A percentile compares a stretch with the other conserved stretches of the same genome.
Evolutionary conservation across 2,797 vertebrate genomes (phyloP).

Genomic region (Novumbra hubbsi): DNA sequence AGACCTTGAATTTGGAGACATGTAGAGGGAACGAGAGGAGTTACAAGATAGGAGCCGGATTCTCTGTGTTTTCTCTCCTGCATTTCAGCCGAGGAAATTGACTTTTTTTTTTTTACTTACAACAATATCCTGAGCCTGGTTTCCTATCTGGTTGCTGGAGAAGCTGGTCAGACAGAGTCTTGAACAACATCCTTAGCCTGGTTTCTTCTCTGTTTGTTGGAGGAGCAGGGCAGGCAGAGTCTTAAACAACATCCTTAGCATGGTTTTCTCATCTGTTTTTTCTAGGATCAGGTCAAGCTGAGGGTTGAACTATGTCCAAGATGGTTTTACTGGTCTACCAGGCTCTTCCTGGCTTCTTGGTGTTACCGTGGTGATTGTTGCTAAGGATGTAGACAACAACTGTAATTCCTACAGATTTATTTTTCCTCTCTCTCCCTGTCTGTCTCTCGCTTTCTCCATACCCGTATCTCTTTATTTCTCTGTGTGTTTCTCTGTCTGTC

Average conservation of each 20-base stretch:
- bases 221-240: too few relatives aligned
- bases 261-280: too few relatives aligned
- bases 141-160: too few relatives aligned
- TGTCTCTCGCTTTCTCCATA: background rate
- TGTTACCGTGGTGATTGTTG: constrained; percentile 34
- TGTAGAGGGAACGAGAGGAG: background rate
- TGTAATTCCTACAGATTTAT: constrained; percentile 27
- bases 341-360: background rate
- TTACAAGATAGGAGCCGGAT: background rate
- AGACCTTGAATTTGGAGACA: background rate
- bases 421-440: constrained; percentile 31
- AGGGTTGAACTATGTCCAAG: background rate
- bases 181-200: background rate
- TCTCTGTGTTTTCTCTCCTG: background rate
- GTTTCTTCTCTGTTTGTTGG: too few relatives aligned
- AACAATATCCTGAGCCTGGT: too few relatives aligned
- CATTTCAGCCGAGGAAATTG: too few relatives aligned
- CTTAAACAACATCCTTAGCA: too few relatives aligned
- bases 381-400: constrained; percentile 43
- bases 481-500: background rate
- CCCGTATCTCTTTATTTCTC: constrained; percentile 6
- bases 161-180: too few relatives aligned
- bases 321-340: background rate
- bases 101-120: too few relatives aligned
- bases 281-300: background rate